Evolutionary conservation across 35 echinoderm and acorn worm genomes (phyloP).

Genomic region (Stichopus chloronotus): DNA sequence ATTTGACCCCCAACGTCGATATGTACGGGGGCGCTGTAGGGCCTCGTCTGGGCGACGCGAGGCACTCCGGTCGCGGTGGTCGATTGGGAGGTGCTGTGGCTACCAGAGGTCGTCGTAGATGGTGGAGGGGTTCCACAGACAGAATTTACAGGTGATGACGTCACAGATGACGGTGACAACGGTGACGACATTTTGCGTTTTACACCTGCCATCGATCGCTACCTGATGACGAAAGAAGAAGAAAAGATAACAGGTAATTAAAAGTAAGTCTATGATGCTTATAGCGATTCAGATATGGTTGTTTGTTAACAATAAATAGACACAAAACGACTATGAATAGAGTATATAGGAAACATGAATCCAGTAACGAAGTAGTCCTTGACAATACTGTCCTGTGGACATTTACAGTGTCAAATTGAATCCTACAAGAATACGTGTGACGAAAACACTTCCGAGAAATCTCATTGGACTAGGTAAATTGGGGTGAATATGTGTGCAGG

Average conservation of each 20-base stretch:
- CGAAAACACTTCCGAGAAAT: no score
- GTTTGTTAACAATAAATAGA: no score
- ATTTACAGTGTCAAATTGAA: no score
- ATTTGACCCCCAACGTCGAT: constrained; percentile 99
- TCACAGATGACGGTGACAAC: constrained; percentile 66
- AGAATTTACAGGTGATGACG: constrained; percentile 71
- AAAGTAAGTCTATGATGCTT: not conserved
- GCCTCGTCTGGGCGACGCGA: constrained; percentile 81
- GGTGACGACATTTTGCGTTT: constrained; percentile 78
- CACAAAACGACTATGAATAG: no score
- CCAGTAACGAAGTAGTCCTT: no score
- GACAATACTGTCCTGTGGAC: no score
- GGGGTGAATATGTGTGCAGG: no score
- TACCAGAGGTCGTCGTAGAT: constrained; percentile 44
- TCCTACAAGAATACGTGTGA: no score
- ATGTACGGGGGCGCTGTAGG: constrained; percentile 91
- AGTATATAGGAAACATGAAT: no score
- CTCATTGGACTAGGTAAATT: no score
- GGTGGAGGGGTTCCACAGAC: constrained; percentile 76
- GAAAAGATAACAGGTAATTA: not conserved
- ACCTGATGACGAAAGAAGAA: not conserved
- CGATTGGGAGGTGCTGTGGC: constrained; percentile 24
- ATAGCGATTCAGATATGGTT: not conserved
- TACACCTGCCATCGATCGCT: constrained; percentile 61
- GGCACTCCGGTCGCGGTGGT: constrained; percentile 68